phyloP scores from a whole-genome alignment of 2,797 vertebrate species.

The Hippoglossus hippoglossus region DNA sequence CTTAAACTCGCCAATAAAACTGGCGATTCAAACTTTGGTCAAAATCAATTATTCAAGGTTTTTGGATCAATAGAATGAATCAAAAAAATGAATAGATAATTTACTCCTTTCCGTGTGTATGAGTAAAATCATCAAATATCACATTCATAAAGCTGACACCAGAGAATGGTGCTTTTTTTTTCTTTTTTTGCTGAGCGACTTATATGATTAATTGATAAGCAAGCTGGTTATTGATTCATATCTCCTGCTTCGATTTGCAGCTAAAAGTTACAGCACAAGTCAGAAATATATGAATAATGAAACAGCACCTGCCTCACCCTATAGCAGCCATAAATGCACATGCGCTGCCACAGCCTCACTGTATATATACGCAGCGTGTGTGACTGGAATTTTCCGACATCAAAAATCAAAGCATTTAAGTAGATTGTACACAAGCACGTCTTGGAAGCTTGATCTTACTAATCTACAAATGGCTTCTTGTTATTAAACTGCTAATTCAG shows the following conservation, averaged over 20 bases:
- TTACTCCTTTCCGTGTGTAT: no score
- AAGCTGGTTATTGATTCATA: background rate
- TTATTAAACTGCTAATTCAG: constrained; percentile 85
- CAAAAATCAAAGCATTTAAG: constrained; percentile 80
- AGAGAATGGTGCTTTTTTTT: no score
- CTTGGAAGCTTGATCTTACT: constrained; percentile 80
- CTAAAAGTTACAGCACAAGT: constrained; percentile 30
- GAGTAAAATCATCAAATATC: no score
- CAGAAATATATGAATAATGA: constrained; percentile 11
- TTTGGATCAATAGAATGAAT: background rate
- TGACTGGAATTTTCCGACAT: constrained; percentile 59
- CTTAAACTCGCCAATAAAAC: no score
- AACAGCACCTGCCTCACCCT: background rate
- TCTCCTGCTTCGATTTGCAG: constrained; percentile 21
- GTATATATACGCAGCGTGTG: constrained; percentile 9
- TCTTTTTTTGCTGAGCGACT: background rate
- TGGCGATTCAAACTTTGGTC: background rate
- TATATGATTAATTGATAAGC: background rate
- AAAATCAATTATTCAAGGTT: background rate
- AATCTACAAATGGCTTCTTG: constrained; percentile 85
- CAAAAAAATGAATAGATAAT: background rate
- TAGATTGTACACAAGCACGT: constrained; percentile 82
- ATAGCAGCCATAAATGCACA: background rate
- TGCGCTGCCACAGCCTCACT: constrained; percentile 13
- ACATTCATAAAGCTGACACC: background rate